phyloP scores from a whole-genome alignment of 2,113 vertebrate genomes.

The Nibea albiflora region DNA sequence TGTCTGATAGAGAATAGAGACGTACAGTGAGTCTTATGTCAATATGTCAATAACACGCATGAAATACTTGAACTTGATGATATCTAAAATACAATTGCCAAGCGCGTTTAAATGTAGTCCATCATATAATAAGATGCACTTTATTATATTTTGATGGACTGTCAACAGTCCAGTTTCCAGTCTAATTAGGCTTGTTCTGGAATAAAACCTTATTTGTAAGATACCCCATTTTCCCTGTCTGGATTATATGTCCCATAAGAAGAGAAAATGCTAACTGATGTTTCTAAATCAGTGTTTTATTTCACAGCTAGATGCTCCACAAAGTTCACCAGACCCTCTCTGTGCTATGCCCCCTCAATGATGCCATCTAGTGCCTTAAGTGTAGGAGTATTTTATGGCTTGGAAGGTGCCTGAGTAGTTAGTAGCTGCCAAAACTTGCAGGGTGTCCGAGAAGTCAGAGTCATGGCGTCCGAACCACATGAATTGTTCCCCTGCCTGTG shows the following conservation, averaged over 20 bases:
- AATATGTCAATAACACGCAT: too few species aligned
- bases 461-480: conserved; percentile 83
- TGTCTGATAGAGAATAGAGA: too few species aligned
- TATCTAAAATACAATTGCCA: neutral
- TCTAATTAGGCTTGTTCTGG: neutral
- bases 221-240: neutral
- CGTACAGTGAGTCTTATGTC: too few species aligned
- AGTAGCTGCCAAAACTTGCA: conserved; percentile 54
- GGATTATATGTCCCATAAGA: neutral
- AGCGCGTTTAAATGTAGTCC: neutral
- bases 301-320: neutral
- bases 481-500: conserved; percentile 46
- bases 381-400: conserved; percentile 10
- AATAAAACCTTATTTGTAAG: neutral
- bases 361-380: neutral
- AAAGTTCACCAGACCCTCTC: neutral
- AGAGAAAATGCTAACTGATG: neutral
- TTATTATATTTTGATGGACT: neutral
- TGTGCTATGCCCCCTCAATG: neutral
- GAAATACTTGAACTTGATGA: too few species aligned
- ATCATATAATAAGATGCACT: neutral
- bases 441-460: conserved; percentile 22
- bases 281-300: neutral
- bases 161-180: neutral
- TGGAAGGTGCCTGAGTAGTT: conserved; percentile 33